Percentiles rank a stretch among this genome's conserved stretches.
These are phyloP conservation scores for Nannospalax galili DNA, from an alignment of 2,113 vertebrate species.

Conservation along the genomic window DNA sequence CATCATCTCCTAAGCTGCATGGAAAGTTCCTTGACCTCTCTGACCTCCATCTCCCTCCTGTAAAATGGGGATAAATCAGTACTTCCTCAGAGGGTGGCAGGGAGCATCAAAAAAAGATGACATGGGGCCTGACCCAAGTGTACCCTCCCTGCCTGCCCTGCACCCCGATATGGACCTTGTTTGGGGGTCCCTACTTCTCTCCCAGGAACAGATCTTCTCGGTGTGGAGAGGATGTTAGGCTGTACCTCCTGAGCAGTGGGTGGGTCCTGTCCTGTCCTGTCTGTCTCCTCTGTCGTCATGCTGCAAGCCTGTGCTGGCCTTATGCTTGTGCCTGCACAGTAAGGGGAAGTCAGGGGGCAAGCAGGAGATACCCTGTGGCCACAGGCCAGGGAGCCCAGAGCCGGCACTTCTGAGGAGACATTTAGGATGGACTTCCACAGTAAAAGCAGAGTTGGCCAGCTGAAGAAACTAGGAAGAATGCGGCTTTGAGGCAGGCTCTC, in stretches of 20 bases:
- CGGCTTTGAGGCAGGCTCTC: neutral
- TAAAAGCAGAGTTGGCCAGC: neutral
- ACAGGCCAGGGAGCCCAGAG: neutral
- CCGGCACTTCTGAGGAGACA: neutral
- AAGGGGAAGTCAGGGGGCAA: too few species aligned
- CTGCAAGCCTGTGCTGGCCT: neutral
- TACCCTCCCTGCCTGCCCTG: neutral
- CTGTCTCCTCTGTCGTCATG: neutral
- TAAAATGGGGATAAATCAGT: neutral
- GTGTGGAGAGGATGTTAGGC: neutral
- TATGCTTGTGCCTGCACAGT: neutral
- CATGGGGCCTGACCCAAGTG: neutral
- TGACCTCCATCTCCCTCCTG: conserved; percentile 55
- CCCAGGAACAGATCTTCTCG: neutral
- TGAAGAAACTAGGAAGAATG: too few species aligned
- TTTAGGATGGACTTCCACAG: neutral
- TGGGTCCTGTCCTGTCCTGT: neutral
- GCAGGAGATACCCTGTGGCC: neutral
- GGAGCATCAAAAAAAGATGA: neutral
- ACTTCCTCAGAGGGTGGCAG: neutral
- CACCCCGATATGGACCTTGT: neutral
- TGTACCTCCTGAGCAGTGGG: neutral
- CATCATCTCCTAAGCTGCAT: neutral
- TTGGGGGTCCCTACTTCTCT: neutral
- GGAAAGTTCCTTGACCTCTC: conserved; percentile 58